Conservation (phyloP, 2,797 vertebrate species). For the Gila robusta region DNA sequence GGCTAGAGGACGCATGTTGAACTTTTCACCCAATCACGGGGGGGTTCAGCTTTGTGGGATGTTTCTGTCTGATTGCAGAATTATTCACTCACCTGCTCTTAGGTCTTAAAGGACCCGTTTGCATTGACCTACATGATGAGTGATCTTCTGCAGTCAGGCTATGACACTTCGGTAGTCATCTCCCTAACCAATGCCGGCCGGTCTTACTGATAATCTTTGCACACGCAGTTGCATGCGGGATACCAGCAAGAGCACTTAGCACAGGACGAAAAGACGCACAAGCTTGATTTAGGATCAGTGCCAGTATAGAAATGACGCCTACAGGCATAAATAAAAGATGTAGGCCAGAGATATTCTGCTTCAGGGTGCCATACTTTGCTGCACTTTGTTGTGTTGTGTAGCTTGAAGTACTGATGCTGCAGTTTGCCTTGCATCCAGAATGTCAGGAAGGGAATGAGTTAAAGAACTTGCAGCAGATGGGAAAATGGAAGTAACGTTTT, state of each 20-base stretch:
- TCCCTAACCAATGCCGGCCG: slow-evolving; percentile 61
- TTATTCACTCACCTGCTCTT: slow-evolving; percentile 20
- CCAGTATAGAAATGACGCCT: slow-evolving; percentile 43
- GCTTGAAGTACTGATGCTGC: not conserved
- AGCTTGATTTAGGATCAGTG: slow-evolving; percentile 40
- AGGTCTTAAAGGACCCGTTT: slow-evolving; percentile 45
- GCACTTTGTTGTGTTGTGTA: slow-evolving; percentile 9
- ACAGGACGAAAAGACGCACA: slow-evolving; percentile 39
- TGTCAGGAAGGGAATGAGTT: slow-evolving; percentile 51
- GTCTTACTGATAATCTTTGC: slow-evolving; percentile 74
- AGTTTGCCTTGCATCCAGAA: slow-evolving; percentile 19
- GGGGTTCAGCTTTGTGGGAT: slow-evolving; percentile 10
- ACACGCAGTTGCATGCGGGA: slow-evolving; percentile 71
- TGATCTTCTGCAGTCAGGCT: slow-evolving; percentile 35
- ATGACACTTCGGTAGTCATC: slow-evolving; percentile 9
- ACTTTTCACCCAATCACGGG: slow-evolving; percentile 47
- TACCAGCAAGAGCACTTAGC: slow-evolving; percentile 51
- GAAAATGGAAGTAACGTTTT: slow-evolving; percentile 58
- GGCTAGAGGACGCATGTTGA: slow-evolving; percentile 33
- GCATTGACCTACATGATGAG: slow-evolving; percentile 23
- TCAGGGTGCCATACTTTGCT: slow-evolving; percentile 16
- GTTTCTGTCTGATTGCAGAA: slow-evolving; percentile 22
- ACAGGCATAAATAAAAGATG: slow-evolving; percentile 59
- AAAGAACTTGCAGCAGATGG: slow-evolving; percentile 63
- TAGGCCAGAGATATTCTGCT: slow-evolving; percentile 51